Evolutionary conservation across 2,113 vertebrate genomes (phyloP).

Genomic region (Rhynchopsitta pachyrhyncha): DNA sequence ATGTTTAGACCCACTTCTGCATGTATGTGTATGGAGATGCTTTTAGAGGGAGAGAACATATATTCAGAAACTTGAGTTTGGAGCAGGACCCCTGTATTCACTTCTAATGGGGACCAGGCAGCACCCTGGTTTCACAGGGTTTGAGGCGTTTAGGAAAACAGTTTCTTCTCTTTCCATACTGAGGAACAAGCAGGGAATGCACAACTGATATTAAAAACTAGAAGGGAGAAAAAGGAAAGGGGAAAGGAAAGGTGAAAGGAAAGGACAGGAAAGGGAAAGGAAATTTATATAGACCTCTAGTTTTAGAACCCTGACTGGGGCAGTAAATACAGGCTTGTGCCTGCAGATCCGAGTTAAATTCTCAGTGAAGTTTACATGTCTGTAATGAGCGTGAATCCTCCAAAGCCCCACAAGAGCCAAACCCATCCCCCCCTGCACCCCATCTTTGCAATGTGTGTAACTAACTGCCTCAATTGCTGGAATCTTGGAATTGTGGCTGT

Average conservation of each 20-base stretch:
- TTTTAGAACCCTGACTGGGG: not conserved
- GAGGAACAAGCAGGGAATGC: not conserved
- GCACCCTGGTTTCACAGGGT: not conserved
- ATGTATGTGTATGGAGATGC: too few species aligned
- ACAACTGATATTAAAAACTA: not conserved
- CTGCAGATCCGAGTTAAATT: not conserved
- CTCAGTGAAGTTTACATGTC: not conserved
- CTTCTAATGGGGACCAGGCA: not conserved
- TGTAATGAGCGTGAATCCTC: not conserved
- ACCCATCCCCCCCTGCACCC: not conserved
- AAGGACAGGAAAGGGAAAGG: not conserved
- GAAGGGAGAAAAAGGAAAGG: accelerated
- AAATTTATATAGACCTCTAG: not conserved
- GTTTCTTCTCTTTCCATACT: not conserved
- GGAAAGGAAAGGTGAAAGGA: too few species aligned
- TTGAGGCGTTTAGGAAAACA: not conserved
- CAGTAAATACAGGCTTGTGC: not conserved
- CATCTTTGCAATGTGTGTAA: not conserved
- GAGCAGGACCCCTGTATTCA: not conserved
- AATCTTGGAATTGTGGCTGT: not conserved
- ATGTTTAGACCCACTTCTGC: not conserved
- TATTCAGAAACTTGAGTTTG: not conserved
- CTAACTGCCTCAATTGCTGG: not conserved
- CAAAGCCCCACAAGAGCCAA: not conserved
- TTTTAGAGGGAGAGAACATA: not conserved